These are phyloP conservation scores for Alloplasta piceator DNA, from an alignment of 2,888 invertebrate species.

Conservation along the genomic window DNA sequence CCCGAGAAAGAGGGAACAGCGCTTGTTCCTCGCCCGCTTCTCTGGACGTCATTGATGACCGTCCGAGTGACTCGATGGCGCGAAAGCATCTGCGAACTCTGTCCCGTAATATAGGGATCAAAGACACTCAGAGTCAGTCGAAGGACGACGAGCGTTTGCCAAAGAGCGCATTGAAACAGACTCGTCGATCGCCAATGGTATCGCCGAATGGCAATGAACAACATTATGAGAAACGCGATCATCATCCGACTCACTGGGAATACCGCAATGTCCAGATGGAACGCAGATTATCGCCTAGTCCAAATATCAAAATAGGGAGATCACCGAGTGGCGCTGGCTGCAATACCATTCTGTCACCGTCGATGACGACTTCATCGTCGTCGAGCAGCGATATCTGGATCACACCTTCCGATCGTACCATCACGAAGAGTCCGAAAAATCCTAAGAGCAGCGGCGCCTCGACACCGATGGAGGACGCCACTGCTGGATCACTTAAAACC, in stretches of 20 bases:
- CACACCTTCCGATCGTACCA: constrained; percentile 84
- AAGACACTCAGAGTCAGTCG: constrained; percentile 60
- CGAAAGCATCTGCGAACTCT: constrained; percentile 67
- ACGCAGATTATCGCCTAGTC: constrained; percentile 74
- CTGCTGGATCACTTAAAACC: constrained; percentile 75
- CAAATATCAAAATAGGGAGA: constrained; percentile 68
- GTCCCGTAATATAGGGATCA: constrained; percentile 6
- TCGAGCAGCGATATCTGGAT: constrained; percentile 85
- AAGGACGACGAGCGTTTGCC: constrained; percentile 76
- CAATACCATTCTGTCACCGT: constrained; percentile 74
- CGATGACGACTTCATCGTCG: constrained; percentile 84
- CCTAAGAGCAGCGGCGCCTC: constrained; percentile 84
- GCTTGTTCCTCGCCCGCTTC: constrained; percentile 82
- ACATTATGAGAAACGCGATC: constrained; percentile 67
- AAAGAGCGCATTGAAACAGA: constrained; percentile 74
- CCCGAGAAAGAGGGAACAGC: constrained; percentile 74
- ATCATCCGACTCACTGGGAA: constrained; percentile 67
- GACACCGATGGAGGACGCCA: constrained; percentile 84
- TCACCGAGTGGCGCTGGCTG: constrained; percentile 73
- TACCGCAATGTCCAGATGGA: constrained; percentile 63
- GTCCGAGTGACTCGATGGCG: constrained; percentile 67
- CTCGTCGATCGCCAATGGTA: constrained; percentile 73
- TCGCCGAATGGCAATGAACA: constrained; percentile 71
- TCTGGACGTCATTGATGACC: constrained; percentile 80
- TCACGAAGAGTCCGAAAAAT: constrained; percentile 83